Evolutionary conservation across 1,140 invertebrate genomes (phyloP), one percentile per base, ranked within the genome.

Genomic region (Chelonus insularis): DNA sequence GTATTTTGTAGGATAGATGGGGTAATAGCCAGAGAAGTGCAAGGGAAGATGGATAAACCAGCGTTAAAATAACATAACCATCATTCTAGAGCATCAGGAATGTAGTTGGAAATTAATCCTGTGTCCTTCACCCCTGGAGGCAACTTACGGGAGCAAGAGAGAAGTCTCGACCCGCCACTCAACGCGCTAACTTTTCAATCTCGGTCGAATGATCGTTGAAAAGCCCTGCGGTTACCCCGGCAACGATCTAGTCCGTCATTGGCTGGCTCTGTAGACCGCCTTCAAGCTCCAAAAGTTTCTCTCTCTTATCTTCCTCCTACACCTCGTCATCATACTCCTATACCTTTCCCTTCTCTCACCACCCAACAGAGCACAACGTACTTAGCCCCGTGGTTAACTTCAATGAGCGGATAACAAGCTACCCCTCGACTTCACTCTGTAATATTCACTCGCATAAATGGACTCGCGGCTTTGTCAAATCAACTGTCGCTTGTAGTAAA

Each of bases 381-480:
- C 77, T 80, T 80, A 80, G 77, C 77, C 74, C 71, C 75, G 76
- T 79, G 76, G 77, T 81, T 81, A 81, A 75, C 79, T 80, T 80
- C 79, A 81, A 80, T 79, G 76, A 81, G 77, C 77, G 74, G 76
- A 79, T 81, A 81, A 79, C 79, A 78, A 81, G 78, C 75, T 76
- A 70, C 72, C 75, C 74, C 71, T 74, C 74, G 65, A 77, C 68
- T 72, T 67, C 63, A 62, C 67, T 72, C 71, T 79, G 75, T 79
- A 77, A 78, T 79, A 79, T 78, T 78, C 70, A 68, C 71, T 76
- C 71, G 70, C 72, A 75, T 76, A 78, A 79, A 80, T 78, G 76
- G 78, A 78, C 73, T 68, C 70, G 70, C 61, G 71, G 73, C 78
- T 81, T 81, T 81, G 77, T 80, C 75, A 80, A 80, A 80, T 81